phyloP scores from a whole-genome alignment of 2,113 vertebrate genomes.

The Callopanchax toddi region DNA sequence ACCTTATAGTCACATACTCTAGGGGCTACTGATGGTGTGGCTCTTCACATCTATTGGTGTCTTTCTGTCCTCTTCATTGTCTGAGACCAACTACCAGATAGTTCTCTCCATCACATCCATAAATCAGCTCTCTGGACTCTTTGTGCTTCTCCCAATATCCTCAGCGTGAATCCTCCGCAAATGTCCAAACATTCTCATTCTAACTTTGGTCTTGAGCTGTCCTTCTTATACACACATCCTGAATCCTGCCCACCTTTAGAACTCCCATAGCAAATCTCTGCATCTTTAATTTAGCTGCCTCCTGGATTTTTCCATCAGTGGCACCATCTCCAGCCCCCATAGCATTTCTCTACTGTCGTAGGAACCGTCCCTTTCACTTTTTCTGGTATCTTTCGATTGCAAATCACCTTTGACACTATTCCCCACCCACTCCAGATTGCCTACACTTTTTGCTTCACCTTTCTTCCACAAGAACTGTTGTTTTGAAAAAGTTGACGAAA shows the following conservation, averaged over 20 bases:
- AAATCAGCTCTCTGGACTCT: too few relatives aligned
- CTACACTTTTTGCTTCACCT: neutral
- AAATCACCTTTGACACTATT: neutral
- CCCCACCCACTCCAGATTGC: neutral
- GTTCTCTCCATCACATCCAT: too few relatives aligned
- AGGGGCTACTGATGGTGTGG: too few relatives aligned
- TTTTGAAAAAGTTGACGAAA: neutral
- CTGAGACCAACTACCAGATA: too few relatives aligned
- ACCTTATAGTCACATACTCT: too few relatives aligned
- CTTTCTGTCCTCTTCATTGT: too few relatives aligned
- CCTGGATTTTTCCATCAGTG: neutral
- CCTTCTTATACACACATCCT: neutral
- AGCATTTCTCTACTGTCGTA: neutral
- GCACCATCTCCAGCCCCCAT: neutral
- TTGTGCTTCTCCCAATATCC: neutral
- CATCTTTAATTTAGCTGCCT: neutral
- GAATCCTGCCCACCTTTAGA: neutral
- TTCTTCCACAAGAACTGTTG: neutral
- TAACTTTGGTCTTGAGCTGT: neutral
- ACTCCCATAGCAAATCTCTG: neutral
- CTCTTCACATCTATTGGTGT: too few relatives aligned
- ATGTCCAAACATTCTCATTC: neutral
- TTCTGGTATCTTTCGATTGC: neutral
- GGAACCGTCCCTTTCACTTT: neutral
- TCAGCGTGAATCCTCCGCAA: neutral